These are phyloP conservation scores for Drosophila ironensis DNA, from an alignment of 1,140 invertebrate species.

Conservation along the genomic window DNA sequence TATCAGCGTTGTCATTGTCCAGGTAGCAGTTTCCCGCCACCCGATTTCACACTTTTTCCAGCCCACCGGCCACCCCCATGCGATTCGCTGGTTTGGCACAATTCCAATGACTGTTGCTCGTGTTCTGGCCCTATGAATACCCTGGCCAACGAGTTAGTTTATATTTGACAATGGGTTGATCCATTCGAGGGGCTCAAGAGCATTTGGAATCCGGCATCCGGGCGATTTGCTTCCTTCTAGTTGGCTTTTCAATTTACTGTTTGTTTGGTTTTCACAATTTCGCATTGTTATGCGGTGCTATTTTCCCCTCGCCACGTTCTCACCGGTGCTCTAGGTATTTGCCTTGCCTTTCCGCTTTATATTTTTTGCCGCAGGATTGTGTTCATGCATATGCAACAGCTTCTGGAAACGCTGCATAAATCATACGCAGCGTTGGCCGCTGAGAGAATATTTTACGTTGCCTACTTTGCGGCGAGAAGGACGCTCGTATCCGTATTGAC, in stretches of 20 bases:
- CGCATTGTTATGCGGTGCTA: slow-evolving; percentile 40
- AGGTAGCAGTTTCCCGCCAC: background rate
- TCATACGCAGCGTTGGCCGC: slow-evolving; percentile 56
- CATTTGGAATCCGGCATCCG: background rate
- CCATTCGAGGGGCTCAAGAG: background rate
- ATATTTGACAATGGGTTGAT: background rate
- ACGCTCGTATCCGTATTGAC: slow-evolving; percentile 6
- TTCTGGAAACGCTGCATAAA: slow-evolving; percentile 64
- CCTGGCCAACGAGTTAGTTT: slow-evolving; percentile 3
- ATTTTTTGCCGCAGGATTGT: background rate
- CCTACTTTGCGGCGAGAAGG: slow-evolving; percentile 33
- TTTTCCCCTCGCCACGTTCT: slow-evolving; percentile 23
- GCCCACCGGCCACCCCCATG: slow-evolving; percentile 39
- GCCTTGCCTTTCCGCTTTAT: slow-evolving; percentile 2
- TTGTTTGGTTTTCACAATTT: slow-evolving; percentile 29
- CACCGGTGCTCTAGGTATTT: background rate
- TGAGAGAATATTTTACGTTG: slow-evolving; percentile 25
- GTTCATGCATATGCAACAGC: slow-evolving; percentile 73
- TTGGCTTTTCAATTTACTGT: slow-evolving; percentile 46
- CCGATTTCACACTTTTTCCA: background rate
- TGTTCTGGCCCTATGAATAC: slow-evolving; percentile 8
- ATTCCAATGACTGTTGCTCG: slow-evolving; percentile 50
- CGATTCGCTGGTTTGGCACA: slow-evolving; percentile 56
- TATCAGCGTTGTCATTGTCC: slow-evolving; percentile 63
- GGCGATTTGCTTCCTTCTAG: slow-evolving; percentile 7